A percentile compares a stretch with the other conserved stretches of the same genome.
Evolutionary conservation across 2,797 vertebrate species (phyloP).

Genomic region (Graptemys geographica): DNA sequence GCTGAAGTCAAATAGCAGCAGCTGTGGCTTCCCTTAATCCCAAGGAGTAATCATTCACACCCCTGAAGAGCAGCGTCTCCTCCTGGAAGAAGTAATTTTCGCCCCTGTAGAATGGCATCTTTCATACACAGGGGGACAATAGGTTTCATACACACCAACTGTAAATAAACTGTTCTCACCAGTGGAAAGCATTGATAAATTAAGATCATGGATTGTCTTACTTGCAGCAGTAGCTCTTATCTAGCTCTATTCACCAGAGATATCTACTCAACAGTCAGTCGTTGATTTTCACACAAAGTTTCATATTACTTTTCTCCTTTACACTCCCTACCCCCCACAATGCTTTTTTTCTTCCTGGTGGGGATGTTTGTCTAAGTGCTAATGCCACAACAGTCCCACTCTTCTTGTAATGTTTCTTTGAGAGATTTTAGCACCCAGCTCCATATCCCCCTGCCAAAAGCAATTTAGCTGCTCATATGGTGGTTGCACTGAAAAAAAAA

Average conservation of each 20-base stretch:
- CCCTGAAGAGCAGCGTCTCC: not conserved
- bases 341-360: fast-evolving
- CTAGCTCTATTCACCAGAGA: not conserved
- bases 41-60: constrained; percentile 25
- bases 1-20: constrained; percentile 15
- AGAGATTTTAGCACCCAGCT: not conserved
- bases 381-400: fast-evolving
- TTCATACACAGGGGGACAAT: not conserved
- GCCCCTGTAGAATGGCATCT: not conserved
- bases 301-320: not conserved
- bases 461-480: not conserved
- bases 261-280: not conserved
- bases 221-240: not conserved
- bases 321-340: not conserved
- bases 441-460: not conserved
- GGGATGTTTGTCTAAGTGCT: not conserved
- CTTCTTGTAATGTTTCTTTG: not conserved
- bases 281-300: not conserved
- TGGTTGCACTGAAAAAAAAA: not conserved
- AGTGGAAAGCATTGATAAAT: not conserved
- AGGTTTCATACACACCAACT: not conserved
- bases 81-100: constrained; percentile 41
- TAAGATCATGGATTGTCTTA: not conserved
- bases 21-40: constrained; percentile 25
- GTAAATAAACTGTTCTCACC: not conserved